Percentiles rank a stretch among this genome's conserved stretches.
Evolutionary conservation across 2,797 vertebrate species (phyloP).

Genomic region (Poeciliopsis infans): DNA sequence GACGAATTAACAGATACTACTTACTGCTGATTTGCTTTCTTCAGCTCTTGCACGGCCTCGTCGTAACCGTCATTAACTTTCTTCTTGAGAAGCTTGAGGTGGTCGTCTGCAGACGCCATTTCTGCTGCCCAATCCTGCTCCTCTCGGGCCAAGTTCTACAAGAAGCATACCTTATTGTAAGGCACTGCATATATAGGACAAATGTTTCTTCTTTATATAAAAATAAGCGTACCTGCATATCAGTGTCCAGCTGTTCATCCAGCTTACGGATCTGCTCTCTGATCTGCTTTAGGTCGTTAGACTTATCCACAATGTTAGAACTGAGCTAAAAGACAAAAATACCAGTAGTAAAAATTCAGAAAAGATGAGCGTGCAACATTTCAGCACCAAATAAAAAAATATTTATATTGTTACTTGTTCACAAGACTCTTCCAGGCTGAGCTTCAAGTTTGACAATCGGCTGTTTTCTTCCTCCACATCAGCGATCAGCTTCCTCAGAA

Average conservation of each 20-base stretch:
- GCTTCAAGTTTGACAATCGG: conserved; percentile 82
- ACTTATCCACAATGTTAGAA: conserved; percentile 78
- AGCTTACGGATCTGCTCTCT: conserved; percentile 81
- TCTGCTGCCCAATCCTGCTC: conserved; percentile 79
- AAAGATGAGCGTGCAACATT: not conserved
- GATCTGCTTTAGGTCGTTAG: conserved; percentile 79
- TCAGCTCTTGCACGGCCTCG: conserved; percentile 77
- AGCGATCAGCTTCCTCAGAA: conserved; percentile 85
- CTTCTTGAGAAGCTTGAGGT: conserved; percentile 76
- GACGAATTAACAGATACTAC: conserved; percentile 11
- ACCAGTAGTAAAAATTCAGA: not conserved
- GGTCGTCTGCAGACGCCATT: conserved; percentile 75
- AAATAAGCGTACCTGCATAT: conserved; percentile 72
- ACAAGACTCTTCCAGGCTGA: conserved; percentile 85
- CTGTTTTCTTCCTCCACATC: conserved; percentile 90
- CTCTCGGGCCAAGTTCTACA: conserved; percentile 76
- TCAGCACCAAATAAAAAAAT: not conserved
- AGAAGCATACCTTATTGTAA: conserved; percentile 21
- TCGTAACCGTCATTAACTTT: conserved; percentile 79
- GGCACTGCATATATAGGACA: not conserved
- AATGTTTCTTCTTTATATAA: not conserved
- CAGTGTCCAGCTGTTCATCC: conserved; percentile 75
- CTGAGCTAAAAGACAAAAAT: conserved; percentile 66
- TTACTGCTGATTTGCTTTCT: conserved; percentile 81
- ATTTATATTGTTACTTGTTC: conserved; percentile 85